Conservation (phyloP, 2,888 invertebrate species). For the Agrochola lychnidis region DNA sequence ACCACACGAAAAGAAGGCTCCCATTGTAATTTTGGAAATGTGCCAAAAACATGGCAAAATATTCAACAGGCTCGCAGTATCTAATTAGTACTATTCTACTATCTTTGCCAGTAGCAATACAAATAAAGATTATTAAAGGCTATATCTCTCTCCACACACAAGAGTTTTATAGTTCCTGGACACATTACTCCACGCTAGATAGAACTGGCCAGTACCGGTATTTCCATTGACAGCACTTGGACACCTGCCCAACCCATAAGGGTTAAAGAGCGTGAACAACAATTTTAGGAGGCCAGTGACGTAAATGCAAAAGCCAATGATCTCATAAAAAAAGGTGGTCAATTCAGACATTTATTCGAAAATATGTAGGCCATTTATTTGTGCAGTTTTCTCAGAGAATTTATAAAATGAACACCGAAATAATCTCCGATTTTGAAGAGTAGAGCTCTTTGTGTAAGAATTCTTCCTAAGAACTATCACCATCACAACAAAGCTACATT, state of each 20-base stretch:
- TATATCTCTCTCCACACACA: neutral
- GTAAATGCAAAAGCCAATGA: constrained; percentile 46
- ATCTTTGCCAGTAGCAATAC: neutral
- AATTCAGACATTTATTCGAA: constrained; percentile 28
- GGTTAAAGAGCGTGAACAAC: constrained; percentile 56
- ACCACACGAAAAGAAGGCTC: neutral
- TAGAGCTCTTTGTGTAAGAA: neutral
- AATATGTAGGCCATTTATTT: constrained; percentile 43
- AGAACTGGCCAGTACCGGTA: constrained; percentile 8
- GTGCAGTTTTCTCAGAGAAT: constrained; percentile 6
- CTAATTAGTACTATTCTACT: neutral
- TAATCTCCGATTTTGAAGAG: neutral
- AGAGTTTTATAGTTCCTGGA: constrained; percentile 5
- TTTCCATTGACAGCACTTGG: constrained; percentile 36
- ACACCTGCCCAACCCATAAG: constrained; percentile 53
- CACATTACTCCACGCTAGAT: neutral
- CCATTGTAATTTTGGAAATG: neutral
- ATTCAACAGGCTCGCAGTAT: neutral
- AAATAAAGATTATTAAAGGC: neutral
- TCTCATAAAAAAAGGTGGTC: constrained; percentile 52
- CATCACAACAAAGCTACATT: neutral
- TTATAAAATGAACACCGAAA: neutral
- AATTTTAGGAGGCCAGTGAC: constrained; percentile 42
- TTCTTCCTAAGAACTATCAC: neutral
- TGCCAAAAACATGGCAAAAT: neutral